phyloP scores from a whole-genome alignment of 1,140 invertebrate species.

The Conopomorpha cramerella region DNA sequence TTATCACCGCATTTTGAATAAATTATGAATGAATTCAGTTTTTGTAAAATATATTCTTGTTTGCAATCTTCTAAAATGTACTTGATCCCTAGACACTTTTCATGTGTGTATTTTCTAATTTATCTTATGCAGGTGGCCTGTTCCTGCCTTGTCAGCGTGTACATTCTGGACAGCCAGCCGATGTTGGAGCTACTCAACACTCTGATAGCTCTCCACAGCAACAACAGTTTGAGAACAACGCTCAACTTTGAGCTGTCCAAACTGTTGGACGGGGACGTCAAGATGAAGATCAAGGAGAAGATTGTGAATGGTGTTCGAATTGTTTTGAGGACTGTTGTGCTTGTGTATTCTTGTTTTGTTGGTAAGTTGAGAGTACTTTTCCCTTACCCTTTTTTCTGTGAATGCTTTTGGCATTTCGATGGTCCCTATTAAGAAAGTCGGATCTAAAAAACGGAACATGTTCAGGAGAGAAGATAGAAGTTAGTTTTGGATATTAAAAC shows the following conservation, averaged over 20 bases:
- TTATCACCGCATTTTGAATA: too few relatives aligned
- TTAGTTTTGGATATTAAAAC: too few relatives aligned
- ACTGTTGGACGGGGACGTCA: slow-evolving; percentile 52
- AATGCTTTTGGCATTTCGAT: too few relatives aligned
- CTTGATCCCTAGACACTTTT: too few relatives aligned
- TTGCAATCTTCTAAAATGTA: too few relatives aligned
- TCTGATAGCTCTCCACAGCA: slow-evolving; percentile 55
- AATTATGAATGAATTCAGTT: too few relatives aligned
- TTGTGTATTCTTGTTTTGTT: slow-evolving; percentile 69
- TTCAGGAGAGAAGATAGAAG: too few relatives aligned
- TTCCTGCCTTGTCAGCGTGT: slow-evolving; percentile 67
- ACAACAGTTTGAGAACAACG: slow-evolving; percentile 49
- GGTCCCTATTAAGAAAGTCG: too few relatives aligned
- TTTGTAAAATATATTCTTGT: too few relatives aligned
- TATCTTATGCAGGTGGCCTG: slow-evolving; percentile 62
- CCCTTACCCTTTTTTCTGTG: too few relatives aligned
- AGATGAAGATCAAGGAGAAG: slow-evolving; percentile 56
- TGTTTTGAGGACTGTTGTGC: slow-evolving; percentile 57
- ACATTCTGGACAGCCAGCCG: slow-evolving; percentile 61
- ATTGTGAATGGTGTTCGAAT: slow-evolving; percentile 60
- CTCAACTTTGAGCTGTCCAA: slow-evolving; percentile 41
- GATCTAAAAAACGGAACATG: too few relatives aligned
- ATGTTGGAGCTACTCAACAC: slow-evolving; percentile 54
- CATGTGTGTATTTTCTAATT: too few relatives aligned
- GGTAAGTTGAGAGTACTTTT: slow-evolving; percentile 64